These are phyloP conservation scores for crab-eating macaque (Macaca fascicularis) DNA, from an alignment of 2,113 vertebrate species.

Conservation along the genomic window DNA sequence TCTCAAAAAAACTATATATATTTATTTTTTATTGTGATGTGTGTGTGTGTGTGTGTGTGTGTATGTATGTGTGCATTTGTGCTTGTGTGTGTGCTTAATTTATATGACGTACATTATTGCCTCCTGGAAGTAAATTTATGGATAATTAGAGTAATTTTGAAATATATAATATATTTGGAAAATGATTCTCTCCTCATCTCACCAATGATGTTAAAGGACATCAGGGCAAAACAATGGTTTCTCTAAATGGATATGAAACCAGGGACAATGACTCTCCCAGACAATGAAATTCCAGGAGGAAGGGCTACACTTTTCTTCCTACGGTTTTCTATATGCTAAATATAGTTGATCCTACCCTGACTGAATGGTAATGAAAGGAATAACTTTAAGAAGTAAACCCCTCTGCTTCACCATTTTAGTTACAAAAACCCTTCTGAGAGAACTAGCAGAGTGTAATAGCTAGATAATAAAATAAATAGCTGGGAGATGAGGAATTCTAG, in stretches of 20 bases:
- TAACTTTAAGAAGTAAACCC: neutral
- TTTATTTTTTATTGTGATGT: neutral
- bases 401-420: neutral
- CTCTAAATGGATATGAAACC: neutral
- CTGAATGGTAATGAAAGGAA: neutral
- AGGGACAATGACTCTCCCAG: neutral
- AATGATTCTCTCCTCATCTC: neutral
- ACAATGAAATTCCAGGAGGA: neutral
- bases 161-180: neutral
- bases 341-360: neutral
- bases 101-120: neutral
- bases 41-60: neutral
- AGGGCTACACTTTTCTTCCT: neutral
- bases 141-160: neutral
- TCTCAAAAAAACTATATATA: too few relatives aligned
- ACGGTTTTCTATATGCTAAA: neutral
- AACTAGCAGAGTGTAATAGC: neutral
- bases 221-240: neutral
- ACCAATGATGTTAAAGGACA: neutral
- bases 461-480: neutral
- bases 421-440: neutral
- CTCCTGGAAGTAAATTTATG: neutral
- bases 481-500: neutral
- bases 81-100: neutral
- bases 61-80: neutral